phyloP scores from a whole-genome alignment of 2,113 vertebrate species.

The Psephotus haematonotus region DNA sequence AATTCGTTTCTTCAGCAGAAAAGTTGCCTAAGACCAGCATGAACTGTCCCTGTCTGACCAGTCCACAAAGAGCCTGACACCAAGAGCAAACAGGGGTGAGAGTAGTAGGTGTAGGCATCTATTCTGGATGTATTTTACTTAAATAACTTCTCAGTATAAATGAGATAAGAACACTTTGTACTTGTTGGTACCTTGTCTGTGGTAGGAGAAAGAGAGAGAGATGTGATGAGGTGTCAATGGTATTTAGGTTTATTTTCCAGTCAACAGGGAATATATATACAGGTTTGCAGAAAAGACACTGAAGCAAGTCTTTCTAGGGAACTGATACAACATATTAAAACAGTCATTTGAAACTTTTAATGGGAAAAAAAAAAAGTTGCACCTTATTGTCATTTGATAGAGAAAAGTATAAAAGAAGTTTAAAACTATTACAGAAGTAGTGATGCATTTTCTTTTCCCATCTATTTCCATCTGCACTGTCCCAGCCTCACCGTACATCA shows the following conservation, averaged over 20 bases:
- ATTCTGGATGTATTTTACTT: neutral
- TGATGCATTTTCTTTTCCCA: neutral
- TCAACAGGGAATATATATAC: neutral
- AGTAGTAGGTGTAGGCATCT: neutral
- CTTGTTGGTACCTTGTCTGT: neutral
- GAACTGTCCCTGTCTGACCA: neutral
- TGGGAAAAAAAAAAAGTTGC: neutral
- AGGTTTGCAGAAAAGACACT: neutral
- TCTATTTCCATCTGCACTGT: accelerated
- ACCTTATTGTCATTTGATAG: neutral
- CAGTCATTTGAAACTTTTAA: neutral
- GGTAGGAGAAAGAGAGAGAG: neutral
- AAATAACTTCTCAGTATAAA: neutral
- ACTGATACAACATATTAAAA: neutral
- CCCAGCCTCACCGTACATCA: neutral
- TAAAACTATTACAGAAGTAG: neutral
- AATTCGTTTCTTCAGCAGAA: neutral
- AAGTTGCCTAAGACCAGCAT: neutral
- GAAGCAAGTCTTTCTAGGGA: neutral
- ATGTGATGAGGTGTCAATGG: neutral
- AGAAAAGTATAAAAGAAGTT: neutral
- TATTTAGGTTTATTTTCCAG: neutral
- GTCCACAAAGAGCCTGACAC: neutral
- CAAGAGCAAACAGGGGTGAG: neutral
- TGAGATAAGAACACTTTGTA: neutral